Base-by-base conservation (phyloP, 2,888 invertebrate genomes). In the Nemotelus pantherinus region DNA sequence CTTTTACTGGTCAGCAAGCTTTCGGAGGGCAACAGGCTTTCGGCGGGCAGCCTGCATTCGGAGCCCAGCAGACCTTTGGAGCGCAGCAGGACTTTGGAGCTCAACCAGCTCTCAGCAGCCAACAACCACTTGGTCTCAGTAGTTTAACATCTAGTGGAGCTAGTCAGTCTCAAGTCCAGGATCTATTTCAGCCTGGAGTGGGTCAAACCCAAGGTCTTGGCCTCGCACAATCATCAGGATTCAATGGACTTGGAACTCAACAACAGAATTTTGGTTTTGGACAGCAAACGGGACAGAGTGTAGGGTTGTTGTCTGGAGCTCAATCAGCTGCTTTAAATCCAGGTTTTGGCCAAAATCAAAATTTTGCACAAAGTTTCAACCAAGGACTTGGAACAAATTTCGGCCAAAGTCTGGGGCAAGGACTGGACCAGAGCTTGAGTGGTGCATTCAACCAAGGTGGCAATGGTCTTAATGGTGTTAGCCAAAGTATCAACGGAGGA, bases 311-410 rank as follows among this genome's bases (percentile, higher is more conserved):
- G 39, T 39, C 63, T 41, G 41, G 7, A 41, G 3, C 41, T 3
- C 63, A 63, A 53, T 7, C 43, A 6, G 70, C 53, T 53, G 70
- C 41, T 9, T 55, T 43, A 68, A 44, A 68, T 44, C 67, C 48
- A 68, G 67, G 67, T 39, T 39, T 68, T 2, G 67, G n/a, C 1
- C n/a, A 9, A 5, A 25, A 58, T 44, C 67, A 68, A 68, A 50
- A 50, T 39, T 39, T 68, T 0, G 50, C 0, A 25, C n/a, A 9
- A 5, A 25, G 25, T 25, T 58, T 58, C 7, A 45, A 9, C 45
- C 65, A 65, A 44, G 65, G 65, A 3, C 41, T 63, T 9, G 63
- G 39, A 50, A 1, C 50, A 1, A 50, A 50, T 10, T 50, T 50
- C 7, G 10, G 50, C 50, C 10, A 50, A 50, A 25, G 25, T 25